These are phyloP conservation scores for Xenotilapia leptura DNA, from an alignment of 2,113 vertebrate species.

Conservation along the genomic window DNA sequence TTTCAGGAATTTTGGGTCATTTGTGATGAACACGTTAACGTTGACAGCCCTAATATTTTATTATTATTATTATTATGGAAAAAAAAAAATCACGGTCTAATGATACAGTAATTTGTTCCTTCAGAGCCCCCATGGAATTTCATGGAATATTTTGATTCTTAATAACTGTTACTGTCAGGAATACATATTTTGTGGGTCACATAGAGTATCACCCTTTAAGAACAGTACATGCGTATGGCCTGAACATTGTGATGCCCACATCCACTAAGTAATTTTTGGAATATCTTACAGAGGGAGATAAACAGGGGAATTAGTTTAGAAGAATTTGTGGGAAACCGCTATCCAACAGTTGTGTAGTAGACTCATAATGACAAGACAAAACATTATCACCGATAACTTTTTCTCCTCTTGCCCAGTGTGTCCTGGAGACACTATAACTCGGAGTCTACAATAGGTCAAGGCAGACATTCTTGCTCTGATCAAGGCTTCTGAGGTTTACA, in stretches of 20 bases:
- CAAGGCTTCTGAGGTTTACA: background rate
- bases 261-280: rapidly evolving
- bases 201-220: background rate
- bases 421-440: background rate
- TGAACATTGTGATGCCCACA: background rate
- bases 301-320: rapidly evolving
- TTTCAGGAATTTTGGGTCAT: background rate
- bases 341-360: background rate
- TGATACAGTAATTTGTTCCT: rapidly evolving
- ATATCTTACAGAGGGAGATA: background rate
- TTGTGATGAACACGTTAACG: rapidly evolving
- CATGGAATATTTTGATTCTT: background rate
- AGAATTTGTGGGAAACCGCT: background rate
- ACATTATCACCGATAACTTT: rapidly evolving
- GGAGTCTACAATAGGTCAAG: background rate
- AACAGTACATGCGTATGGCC: background rate
- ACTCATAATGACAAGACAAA: background rate
- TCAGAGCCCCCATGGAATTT: background rate
- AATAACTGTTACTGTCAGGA: background rate
- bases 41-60: background rate
- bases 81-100: rapidly evolving
- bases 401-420: background rate
- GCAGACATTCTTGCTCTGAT: background rate
- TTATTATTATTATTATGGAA: background rate
- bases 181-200: background rate